Evolutionary conservation across 2,797 vertebrate species (phyloP).

Genomic region (Onychomys torridus): DNA sequence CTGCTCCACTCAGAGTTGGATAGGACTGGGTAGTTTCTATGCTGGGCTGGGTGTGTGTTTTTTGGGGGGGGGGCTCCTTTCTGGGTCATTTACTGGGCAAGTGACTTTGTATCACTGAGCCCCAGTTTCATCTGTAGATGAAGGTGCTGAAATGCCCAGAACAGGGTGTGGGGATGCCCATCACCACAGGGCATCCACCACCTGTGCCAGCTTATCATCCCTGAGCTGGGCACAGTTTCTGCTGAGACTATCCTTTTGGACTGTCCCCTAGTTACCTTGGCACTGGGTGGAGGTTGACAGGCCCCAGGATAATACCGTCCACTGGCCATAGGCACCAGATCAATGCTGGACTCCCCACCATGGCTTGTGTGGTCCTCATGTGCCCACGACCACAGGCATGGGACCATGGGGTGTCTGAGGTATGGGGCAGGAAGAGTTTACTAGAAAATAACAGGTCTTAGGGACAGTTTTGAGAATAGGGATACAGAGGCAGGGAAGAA

Average conservation of each 20-base stretch:
- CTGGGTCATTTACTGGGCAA: background rate
- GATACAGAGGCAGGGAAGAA: background rate
- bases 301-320: background rate
- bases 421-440: rapidly evolving
- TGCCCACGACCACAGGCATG: background rate
- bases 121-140: background rate
- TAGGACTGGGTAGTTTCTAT: background rate
- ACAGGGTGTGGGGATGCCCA: background rate
- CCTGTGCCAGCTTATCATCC: rapidly evolving
- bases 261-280: background rate
- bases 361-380: background rate
- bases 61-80: background rate
- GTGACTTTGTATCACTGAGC: background rate
- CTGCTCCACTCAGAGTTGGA: background rate
- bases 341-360: background rate
- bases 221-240: background rate
- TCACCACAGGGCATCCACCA: background rate
- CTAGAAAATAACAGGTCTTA: background rate
- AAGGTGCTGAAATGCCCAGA: background rate
- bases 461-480: background rate
- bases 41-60: background rate
- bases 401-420: background rate
- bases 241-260: background rate
- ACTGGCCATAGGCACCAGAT: background rate
- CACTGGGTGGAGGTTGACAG: background rate